phyloP scores from a whole-genome alignment of 1,140 invertebrate species.

The Sycophaga agraensis region DNA sequence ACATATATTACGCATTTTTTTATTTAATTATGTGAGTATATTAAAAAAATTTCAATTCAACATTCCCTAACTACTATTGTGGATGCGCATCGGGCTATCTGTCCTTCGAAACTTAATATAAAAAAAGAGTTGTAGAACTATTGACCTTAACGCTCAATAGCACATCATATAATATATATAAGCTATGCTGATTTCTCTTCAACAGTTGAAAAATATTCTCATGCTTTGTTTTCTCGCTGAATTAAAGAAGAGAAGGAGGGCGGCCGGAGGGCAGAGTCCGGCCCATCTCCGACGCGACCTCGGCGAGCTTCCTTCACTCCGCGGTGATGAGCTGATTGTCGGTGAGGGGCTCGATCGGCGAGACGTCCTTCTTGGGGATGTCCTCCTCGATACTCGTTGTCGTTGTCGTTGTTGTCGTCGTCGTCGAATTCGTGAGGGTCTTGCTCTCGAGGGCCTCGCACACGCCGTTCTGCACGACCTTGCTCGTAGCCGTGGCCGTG shows the following conservation, averaged over 20 bases:
- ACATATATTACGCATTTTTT: slow-evolving; percentile 27
- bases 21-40: slow-evolving; percentile 33
- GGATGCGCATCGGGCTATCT: slow-evolving; percentile 30
- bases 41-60: slow-evolving; percentile 27
- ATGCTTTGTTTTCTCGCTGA: slow-evolving; percentile 7
- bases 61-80: slow-evolving; percentile 38
- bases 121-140: slow-evolving; percentile 32
- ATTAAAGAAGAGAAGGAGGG: slow-evolving; percentile 6
- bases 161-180: slow-evolving; percentile 5
- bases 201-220: slow-evolving; percentile 26
- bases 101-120: slow-evolving; percentile 27
- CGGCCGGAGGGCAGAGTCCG: not conserved
- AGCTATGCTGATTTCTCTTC: slow-evolving; percentile 20
- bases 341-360: slow-evolving; percentile 43
- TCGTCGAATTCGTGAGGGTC: slow-evolving; percentile 27
- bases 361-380: slow-evolving; percentile 49
- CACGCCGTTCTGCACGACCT: slow-evolving; percentile 48
- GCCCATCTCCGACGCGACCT: not conserved
- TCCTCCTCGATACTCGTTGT: slow-evolving; percentile 45
- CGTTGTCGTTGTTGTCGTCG: slow-evolving; percentile 30
- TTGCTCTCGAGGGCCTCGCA: slow-evolving; percentile 34
- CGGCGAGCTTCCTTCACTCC: slow-evolving; percentile 41
- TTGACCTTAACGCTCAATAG: slow-evolving; percentile 27
- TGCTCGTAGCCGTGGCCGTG: slow-evolving; percentile 37
- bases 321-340: slow-evolving; percentile 53